Percentiles rank a stretch among this genome's conserved stretches.
Conservation (phyloP, 2,113 vertebrate species). For the Scomber colias region DNA sequence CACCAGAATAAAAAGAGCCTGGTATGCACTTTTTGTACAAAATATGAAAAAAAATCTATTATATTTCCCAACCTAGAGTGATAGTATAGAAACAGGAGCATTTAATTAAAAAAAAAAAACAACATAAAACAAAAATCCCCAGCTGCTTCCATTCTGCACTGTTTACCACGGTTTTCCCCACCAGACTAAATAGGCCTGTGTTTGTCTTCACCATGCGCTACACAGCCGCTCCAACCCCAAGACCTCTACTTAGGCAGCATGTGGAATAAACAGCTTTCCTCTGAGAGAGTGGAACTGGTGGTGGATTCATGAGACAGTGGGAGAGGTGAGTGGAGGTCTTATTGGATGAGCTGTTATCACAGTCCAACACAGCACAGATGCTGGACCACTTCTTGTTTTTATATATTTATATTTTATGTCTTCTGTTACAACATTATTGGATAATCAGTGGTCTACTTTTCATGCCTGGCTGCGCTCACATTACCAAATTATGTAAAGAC, state of each 20-base stretch:
- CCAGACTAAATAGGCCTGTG: conserved; percentile 79
- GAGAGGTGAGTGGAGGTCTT: conserved; percentile 70
- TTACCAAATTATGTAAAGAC: conserved; percentile 80
- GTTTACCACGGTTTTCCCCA: conserved; percentile 73
- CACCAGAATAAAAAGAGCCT: conserved; percentile 28
- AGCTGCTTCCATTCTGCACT: conserved; percentile 76
- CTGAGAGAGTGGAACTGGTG: conserved; percentile 48
- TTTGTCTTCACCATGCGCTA: conserved; percentile 78
- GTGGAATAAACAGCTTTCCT: conserved; percentile 84
- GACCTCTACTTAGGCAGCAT: conserved; percentile 75
- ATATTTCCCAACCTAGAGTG: conserved; percentile 40
- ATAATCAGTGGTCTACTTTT: conserved; percentile 75
- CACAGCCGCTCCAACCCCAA: conserved; percentile 71
- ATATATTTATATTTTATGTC: conserved; percentile 51
- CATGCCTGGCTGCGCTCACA: conserved; percentile 65
- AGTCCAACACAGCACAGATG: conserved; percentile 68
- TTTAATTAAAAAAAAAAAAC: conserved; percentile 46
- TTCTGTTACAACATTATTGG: conserved; percentile 48
- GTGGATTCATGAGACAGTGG: conserved; percentile 42
- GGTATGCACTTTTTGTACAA: conserved; percentile 28
- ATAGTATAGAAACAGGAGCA: conserved; percentile 53
- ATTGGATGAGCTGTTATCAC: conserved; percentile 80
- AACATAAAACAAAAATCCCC: conserved; percentile 65
- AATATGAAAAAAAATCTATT: conserved; percentile 33
- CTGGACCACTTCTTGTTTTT: conserved; percentile 58